A percentile compares a stretch with the other conserved stretches of the same genome.
Evolutionary conservation across 1,140 invertebrate species (phyloP).

Genomic region (Propsilocerus akamusi): DNA sequence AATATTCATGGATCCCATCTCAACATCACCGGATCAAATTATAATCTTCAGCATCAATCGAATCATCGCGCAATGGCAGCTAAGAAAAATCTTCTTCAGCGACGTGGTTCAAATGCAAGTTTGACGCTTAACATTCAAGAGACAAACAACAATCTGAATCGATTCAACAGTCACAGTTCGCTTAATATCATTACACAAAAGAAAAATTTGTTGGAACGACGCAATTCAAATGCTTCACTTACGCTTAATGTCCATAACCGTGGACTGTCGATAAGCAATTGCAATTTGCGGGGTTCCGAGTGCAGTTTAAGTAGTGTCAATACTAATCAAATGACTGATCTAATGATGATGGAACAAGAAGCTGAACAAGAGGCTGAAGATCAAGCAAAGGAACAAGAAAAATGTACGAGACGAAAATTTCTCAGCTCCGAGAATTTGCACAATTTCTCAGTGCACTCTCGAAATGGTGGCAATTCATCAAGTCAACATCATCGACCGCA

Average conservation of each 20-base stretch:
- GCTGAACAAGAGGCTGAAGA: not conserved
- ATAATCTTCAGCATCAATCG: slow-evolving; percentile 11
- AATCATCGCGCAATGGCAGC: slow-evolving; percentile 16
- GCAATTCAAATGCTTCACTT: slow-evolving; percentile 71
- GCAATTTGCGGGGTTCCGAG: slow-evolving; percentile 25
- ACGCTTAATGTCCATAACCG: slow-evolving; percentile 41
- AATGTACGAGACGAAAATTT: slow-evolving; percentile 16
- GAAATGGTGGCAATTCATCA: too few relatives aligned
- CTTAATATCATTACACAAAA: slow-evolving; percentile 24
- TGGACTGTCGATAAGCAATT: slow-evolving; percentile 26
- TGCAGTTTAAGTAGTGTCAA: slow-evolving; percentile 28
- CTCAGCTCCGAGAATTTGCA: slow-evolving; percentile 28
- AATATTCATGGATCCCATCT: slow-evolving; percentile 12
- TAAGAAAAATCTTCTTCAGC: slow-evolving; percentile 52
- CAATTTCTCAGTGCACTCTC: too few relatives aligned
- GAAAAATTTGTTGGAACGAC: slow-evolving; percentile 52
- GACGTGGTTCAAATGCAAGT: slow-evolving; percentile 76
- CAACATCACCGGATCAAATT: slow-evolving; percentile 7
- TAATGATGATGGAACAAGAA: not conserved
- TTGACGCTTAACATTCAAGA: slow-evolving; percentile 44
- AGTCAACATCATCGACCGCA: not conserved
- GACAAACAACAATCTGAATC: slow-evolving; percentile 26
- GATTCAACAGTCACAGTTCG: slow-evolving; percentile 32
- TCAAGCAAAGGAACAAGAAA: not conserved
- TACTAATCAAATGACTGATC: slow-evolving; percentile 26